phyloP scores from a whole-genome alignment of 2,797 vertebrate genomes.

The Neosalanx taihuensis region DNA sequence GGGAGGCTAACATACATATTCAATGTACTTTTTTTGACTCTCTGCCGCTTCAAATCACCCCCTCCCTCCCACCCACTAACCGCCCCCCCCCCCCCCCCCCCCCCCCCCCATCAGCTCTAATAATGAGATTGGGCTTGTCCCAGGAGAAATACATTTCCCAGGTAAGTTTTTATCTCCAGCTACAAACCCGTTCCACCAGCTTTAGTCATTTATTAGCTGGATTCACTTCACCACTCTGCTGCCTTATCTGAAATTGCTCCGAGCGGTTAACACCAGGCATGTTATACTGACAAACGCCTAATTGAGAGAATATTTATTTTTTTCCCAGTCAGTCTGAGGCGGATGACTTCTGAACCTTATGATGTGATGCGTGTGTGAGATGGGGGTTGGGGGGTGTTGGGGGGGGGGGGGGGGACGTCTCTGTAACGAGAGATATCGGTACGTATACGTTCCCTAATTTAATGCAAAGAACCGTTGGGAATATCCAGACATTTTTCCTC shows the following conservation, averaged over 20 bases:
- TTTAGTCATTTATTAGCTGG: slow-evolving; percentile 78
- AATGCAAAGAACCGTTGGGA: not conserved
- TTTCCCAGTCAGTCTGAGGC: slow-evolving; percentile 61
- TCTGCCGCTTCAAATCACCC: not conserved
- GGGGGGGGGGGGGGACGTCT: too few species aligned
- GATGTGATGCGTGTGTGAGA: not conserved
- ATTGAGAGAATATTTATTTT: slow-evolving; percentile 79
- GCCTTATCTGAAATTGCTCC: slow-evolving; percentile 80
- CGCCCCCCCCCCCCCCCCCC: not conserved
- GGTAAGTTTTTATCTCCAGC: slow-evolving; percentile 63
- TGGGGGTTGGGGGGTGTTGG: too few species aligned
- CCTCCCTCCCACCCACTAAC: not conserved
- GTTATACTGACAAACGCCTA: slow-evolving; percentile 68
- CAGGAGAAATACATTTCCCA: slow-evolving; percentile 73
- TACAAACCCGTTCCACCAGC: slow-evolving; percentile 60
- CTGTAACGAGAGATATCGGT: not conserved
- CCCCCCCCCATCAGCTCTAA: slow-evolving; percentile 45
- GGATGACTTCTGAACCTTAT: slow-evolving; percentile 13
- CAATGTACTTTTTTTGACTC: not conserved
- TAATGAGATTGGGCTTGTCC: slow-evolving; percentile 72
- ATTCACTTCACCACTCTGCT: slow-evolving; percentile 75
- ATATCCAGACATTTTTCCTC: not conserved
- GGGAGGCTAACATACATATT: not conserved
- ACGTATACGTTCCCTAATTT: not conserved
- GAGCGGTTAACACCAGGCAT: slow-evolving; percentile 70